Percentiles rank a stretch among this genome's conserved stretches.
Conservation (phyloP, 2,797 vertebrate genomes). For the Decapterus maruadsi region DNA sequence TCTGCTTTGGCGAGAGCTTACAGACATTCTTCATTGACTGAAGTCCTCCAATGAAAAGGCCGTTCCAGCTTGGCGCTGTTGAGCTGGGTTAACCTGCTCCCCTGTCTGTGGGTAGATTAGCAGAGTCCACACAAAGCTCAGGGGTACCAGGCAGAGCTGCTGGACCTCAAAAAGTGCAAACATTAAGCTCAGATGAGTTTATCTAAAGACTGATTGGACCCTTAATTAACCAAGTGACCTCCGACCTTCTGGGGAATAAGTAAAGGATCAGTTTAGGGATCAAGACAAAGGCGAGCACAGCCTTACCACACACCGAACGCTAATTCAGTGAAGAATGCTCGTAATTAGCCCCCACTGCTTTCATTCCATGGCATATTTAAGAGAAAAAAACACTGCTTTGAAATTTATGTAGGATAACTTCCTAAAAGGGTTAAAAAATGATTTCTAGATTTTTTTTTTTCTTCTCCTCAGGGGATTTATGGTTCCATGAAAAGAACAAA, state of each 20-base stretch:
- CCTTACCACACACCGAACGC: conserved; percentile 94
- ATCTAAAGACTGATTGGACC: conserved; percentile 91
- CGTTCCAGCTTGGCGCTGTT: conserved; percentile 89
- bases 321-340: conserved; percentile 98
- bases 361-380: conserved; percentile 92
- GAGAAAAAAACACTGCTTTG: conserved; percentile 87
- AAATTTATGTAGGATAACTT: conserved; percentile 91
- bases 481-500: conserved; percentile 66
- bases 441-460: conserved; percentile 68
- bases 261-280: conserved; percentile 95
- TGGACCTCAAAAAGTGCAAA: conserved; percentile 91
- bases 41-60: conserved; percentile 90
- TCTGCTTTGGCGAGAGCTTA: conserved; percentile 91
- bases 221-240: conserved; percentile 97
- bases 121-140: conserved; percentile 85
- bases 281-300: conserved; percentile 90
- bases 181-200: conserved; percentile 95
- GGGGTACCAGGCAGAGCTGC: conserved; percentile 94
- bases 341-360: conserved; percentile 93
- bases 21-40: conserved; percentile 93
- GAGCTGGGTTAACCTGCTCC: conserved; percentile 90
- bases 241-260: conserved; percentile 95
- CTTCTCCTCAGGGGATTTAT: conserved; percentile 61
- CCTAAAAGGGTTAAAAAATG: conserved; percentile 88
- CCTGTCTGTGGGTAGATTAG: conserved; percentile 94